Percentiles rank a stretch among this genome's conserved stretches.
Evolutionary conservation across 2,113 vertebrate species (phyloP).

Genomic region (Saccopteryx leptura): DNA sequence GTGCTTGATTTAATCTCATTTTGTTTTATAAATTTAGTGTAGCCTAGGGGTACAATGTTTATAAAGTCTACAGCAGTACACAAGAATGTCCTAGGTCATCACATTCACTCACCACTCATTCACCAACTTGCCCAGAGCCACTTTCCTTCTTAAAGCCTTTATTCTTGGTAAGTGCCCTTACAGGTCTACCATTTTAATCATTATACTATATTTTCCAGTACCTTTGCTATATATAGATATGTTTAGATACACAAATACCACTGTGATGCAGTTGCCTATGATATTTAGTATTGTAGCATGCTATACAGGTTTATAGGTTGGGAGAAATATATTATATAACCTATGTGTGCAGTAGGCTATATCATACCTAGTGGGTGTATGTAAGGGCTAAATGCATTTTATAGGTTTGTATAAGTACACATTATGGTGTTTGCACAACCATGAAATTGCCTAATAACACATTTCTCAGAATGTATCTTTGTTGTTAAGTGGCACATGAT

Average conservation of each 20-base stretch:
- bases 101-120: background rate
- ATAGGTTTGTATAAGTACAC: background rate
- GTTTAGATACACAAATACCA: background rate
- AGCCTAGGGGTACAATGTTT: background rate
- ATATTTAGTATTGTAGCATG: background rate
- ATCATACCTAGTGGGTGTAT: background rate
- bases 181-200: background rate
- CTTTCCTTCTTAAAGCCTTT: background rate
- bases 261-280: background rate
- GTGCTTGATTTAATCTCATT: background rate
- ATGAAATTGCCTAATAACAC: background rate
- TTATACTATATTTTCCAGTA: background rate
- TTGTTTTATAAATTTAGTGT: background rate
- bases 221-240: background rate
- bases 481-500: background rate
- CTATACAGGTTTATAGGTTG: background rate
- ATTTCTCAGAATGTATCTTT: background rate
- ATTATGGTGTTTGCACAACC: background rate
- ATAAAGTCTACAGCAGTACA: background rate
- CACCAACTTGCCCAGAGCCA: background rate
- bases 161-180: background rate
- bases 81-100: background rate
- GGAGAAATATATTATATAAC: background rate
- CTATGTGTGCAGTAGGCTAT: background rate
- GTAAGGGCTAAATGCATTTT: background rate